Percentiles rank a stretch among this genome's conserved stretches.
These are phyloP conservation scores for Acheta domesticus DNA, from an alignment of 2,888 invertebrate species.

Conservation along the genomic window DNA sequence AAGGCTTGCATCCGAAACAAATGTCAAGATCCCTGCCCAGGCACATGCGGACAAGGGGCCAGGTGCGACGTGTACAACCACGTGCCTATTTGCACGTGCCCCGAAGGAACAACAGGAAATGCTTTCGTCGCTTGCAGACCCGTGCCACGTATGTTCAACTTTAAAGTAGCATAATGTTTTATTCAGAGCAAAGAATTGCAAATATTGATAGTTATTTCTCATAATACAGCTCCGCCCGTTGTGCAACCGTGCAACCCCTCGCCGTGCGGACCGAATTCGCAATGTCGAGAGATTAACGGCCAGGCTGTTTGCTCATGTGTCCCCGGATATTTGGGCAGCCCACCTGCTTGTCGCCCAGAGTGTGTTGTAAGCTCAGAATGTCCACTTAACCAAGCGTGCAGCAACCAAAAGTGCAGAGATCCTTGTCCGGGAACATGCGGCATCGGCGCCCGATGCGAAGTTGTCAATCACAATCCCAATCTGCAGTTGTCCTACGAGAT, in stretches of 20 bases:
- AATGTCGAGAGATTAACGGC: slow-evolving; percentile 54
- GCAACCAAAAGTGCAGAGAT: slow-evolving; percentile 59
- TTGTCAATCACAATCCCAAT: slow-evolving; percentile 71
- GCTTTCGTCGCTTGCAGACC: slow-evolving; percentile 62
- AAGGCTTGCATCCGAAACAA: slow-evolving; percentile 66
- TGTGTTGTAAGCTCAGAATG: slow-evolving; percentile 59
- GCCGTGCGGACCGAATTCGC: slow-evolving; percentile 55
- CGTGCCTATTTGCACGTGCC: slow-evolving; percentile 66
- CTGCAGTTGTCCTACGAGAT: slow-evolving; percentile 57
- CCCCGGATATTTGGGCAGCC: slow-evolving; percentile 55
- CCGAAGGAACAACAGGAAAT: slow-evolving; percentile 59
- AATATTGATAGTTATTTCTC: neutral
- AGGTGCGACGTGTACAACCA: slow-evolving; percentile 70
- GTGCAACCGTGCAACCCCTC: slow-evolving; percentile 40
- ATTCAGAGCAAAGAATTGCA: too few relatives aligned
- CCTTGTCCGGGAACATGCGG: slow-evolving; percentile 60
- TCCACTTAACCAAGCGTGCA: slow-evolving; percentile 54
- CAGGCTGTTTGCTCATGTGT: slow-evolving; percentile 58
- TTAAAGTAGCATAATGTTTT: too few relatives aligned
- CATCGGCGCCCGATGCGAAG: slow-evolving; percentile 53
- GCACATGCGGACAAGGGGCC: slow-evolving; percentile 67
- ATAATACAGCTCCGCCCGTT: slow-evolving; percentile 28
- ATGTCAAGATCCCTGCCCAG: slow-evolving; percentile 66
- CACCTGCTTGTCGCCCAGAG: slow-evolving; percentile 58
- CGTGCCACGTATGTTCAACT: slow-evolving; percentile 45